Evolutionary conservation across 2,888 invertebrate species (phyloP), one percentile per base, ranked within the genome.

Genomic region (Thymelicus sylvestris): DNA sequence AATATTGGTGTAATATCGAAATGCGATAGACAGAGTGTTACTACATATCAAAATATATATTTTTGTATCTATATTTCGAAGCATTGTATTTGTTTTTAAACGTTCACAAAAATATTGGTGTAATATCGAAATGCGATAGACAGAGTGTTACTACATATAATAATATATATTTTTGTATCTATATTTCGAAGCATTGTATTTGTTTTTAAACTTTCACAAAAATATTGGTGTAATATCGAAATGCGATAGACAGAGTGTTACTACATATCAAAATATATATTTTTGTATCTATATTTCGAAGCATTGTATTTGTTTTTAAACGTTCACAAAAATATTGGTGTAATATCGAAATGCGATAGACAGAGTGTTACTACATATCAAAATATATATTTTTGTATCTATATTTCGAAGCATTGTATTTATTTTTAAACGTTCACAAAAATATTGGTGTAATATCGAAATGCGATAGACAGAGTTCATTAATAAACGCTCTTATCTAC

Each of bases 401-500:
- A 50, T 15, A 50, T 50, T 50, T 15, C 15, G 50, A 50, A 15
- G n/a, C 6, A 52, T 24, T 19, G 19, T 52, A 55, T 55, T 12
- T 12, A 10, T 55, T 44, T 24, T 5, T n/a, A 10, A 55, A 24
- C 10, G 13, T 19, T 55, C 55, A 55, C 24, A 55, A 55, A 52
- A 55, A 55, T 24, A 24, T 55, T 4, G 24, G 10, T 55, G 24
- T 24, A 24, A 6, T 50, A 55, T 24, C 55, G 24, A 61, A 61
- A 12, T 41, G 41, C n/a, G n/a, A n/a, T 44, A 41, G 44, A 55
- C 19, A 65, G 8, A 6, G 19, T 39, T 62, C 38, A 13, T 50
- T 48, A 62, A 62, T 67, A 61, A 60, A n/a, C 13, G 19, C 60
- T 55, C 55, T 60, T 44, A 41, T 39, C 41, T n/a, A 63, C 55